Evolutionary conservation across 2,113 vertebrate species (phyloP).

Genomic region (Ctenodactylus gundi): DNA sequence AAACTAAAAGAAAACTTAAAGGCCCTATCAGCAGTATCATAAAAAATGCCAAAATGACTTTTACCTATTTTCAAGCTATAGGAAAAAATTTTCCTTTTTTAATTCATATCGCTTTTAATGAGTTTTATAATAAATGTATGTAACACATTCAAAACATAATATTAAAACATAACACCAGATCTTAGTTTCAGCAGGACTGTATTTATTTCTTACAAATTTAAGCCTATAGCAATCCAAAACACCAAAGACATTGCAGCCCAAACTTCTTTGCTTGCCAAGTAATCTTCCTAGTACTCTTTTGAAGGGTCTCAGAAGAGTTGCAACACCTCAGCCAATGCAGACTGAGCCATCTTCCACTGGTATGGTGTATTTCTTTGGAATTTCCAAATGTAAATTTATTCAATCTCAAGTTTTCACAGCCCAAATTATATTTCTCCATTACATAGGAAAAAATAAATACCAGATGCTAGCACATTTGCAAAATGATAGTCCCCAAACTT

Average conservation of each 20-base stretch:
- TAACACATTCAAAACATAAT: too few relatives aligned
- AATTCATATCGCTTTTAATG: too few relatives aligned
- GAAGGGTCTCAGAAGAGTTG: background rate
- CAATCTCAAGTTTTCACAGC: background rate
- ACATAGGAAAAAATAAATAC: background rate
- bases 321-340: background rate
- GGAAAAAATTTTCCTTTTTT: background rate
- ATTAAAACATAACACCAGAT: too few relatives aligned
- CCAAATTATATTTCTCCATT: background rate
- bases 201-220: background rate
- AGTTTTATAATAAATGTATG: too few relatives aligned
- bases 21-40: background rate
- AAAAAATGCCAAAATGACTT: background rate
- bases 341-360: background rate
- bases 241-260: background rate
- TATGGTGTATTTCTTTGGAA: background rate
- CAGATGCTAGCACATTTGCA: background rate
- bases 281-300: background rate
- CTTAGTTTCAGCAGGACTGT: too few relatives aligned
- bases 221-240: background rate
- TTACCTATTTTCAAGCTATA: background rate
- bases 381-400: constrained; percentile 10
- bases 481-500: background rate
- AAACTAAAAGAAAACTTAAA: background rate
- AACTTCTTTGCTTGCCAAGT: background rate